Percentiles rank a stretch among this genome's conserved stretches.
phyloP scores from a whole-genome alignment of 1,140 invertebrate species.

The Cheumatopsyche charites region DNA sequence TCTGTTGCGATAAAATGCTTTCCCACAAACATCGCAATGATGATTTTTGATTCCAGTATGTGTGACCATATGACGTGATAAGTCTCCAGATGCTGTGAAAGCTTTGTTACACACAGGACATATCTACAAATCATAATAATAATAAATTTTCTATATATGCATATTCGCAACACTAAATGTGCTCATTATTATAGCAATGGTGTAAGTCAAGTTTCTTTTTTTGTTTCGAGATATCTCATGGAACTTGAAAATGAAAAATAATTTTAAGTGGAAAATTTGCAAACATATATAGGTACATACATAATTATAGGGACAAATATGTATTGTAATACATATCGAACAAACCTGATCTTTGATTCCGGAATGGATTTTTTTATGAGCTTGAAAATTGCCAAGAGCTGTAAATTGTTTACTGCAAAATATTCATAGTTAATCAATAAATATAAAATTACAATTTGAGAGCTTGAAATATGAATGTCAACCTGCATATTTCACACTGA shows the following conservation, averaged over 20 bases:
- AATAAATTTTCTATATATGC: constrained; percentile 5
- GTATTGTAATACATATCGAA: constrained; percentile 51
- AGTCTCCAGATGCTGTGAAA: constrained; percentile 69
- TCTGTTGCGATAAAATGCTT: constrained; percentile 71
- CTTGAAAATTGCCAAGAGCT: constrained; percentile 64
- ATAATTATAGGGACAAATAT: no score
- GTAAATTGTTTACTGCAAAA: constrained; percentile 64
- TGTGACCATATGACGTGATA: constrained; percentile 73
- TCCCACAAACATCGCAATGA: constrained; percentile 76
- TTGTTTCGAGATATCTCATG: constrained; percentile 55
- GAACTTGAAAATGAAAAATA: no score
- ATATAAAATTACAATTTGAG: constrained; percentile 14
- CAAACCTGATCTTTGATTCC: constrained; percentile 69
- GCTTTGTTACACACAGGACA: constrained; percentile 74
- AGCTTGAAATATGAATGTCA: constrained; percentile 21
- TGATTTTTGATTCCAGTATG: constrained; percentile 78
- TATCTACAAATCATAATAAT: constrained; percentile 54
- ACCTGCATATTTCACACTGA: constrained; percentile 80
- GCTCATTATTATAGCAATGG: no score
- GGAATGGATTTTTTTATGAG: constrained; percentile 65
- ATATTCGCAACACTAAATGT: no score
- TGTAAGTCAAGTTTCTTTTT: constrained; percentile 61
- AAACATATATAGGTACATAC: no score
- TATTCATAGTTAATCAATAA: constrained; percentile 10
- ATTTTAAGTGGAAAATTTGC: no score